phyloP scores from a whole-genome alignment of 2,113 vertebrate genomes.

The Phrynosoma platyrhinos region DNA sequence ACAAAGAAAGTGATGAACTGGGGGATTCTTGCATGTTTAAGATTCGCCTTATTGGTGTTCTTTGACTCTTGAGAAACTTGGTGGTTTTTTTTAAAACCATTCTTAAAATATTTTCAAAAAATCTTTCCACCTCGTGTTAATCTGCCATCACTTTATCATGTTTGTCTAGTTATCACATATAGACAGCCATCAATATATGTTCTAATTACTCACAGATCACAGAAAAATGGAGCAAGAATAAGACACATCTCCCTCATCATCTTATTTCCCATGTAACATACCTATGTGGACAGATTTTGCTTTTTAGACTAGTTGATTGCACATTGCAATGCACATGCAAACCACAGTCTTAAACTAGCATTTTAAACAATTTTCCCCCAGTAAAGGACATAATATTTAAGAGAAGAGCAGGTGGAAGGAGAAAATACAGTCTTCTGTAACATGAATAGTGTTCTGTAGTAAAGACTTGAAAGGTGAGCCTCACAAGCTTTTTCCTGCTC shows the following conservation, averaged over 20 bases:
- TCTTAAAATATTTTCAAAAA: too few species aligned
- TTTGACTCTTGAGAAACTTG: too few species aligned
- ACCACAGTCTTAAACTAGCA: too few species aligned
- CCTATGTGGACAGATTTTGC: background rate
- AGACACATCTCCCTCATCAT: background rate
- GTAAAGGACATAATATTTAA: background rate
- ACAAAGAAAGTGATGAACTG: too few species aligned
- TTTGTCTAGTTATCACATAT: background rate
- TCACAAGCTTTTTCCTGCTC: conserved; percentile 40
- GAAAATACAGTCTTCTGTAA: conserved; percentile 23
- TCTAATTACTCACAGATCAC: background rate
- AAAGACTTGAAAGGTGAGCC: conserved; percentile 50
- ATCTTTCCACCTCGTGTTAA: background rate
- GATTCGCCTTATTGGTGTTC: too few species aligned
- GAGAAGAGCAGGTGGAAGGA: background rate
- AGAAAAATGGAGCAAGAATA: background rate
- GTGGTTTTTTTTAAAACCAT: too few species aligned
- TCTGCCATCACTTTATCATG: background rate
- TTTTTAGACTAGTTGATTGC: background rate
- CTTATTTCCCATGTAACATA: background rate
- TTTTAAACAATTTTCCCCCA: background rate
- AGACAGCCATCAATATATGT: background rate
- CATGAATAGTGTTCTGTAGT: conserved; percentile 34
- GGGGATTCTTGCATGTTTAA: too few species aligned
- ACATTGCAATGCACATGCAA: background rate